phyloP scores from a whole-genome alignment of 1,140 invertebrate genomes.

The Pogonognathellus flavescens region DNA sequence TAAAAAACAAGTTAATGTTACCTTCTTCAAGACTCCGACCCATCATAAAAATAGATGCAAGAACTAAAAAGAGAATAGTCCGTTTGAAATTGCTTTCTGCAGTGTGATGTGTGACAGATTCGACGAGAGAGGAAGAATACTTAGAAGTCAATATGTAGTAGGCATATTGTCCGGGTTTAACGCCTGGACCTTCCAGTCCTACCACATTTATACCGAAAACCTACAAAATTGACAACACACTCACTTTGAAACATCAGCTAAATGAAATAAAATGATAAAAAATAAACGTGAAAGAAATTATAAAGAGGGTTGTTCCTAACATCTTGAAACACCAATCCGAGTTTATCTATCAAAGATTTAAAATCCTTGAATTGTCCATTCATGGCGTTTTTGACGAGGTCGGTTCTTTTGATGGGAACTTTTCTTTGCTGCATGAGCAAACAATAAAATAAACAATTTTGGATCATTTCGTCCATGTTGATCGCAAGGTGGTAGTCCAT shows the following conservation, averaged over 20 bases:
- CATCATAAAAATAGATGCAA: constrained; percentile 61
- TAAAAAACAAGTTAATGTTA: constrained; percentile 1
- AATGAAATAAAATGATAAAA: not conserved
- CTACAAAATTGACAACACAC: no score
- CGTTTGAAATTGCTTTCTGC: constrained; percentile 52
- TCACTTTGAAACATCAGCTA: not conserved
- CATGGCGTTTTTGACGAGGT: constrained; percentile 63
- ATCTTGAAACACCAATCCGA: constrained; percentile 49
- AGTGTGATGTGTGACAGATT: constrained; percentile 23
- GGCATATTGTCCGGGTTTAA: constrained; percentile 14
- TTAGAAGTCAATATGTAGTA: constrained; percentile 60
- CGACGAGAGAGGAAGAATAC: constrained; percentile 53
- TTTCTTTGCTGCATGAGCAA: constrained; percentile 62
- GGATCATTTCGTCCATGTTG: constrained; percentile 63
- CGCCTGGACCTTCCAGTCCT: constrained; percentile 40
- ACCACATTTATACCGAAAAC: constrained; percentile 61
- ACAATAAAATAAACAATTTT: constrained; percentile 61
- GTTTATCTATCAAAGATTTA: constrained; percentile 55
- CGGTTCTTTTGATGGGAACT: constrained; percentile 61
- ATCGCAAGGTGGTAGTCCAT: not conserved
- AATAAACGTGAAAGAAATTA: not conserved
- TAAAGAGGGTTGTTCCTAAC: constrained; percentile 6
- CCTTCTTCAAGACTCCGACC: constrained; percentile 63
- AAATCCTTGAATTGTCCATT: constrained; percentile 58
- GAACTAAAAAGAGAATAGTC: constrained; percentile 54